Evolutionary conservation across 2,113 vertebrate genomes (phyloP), one percentile per base, ranked within the genome.

Genomic region (Haemorhous mexicanus): DNA sequence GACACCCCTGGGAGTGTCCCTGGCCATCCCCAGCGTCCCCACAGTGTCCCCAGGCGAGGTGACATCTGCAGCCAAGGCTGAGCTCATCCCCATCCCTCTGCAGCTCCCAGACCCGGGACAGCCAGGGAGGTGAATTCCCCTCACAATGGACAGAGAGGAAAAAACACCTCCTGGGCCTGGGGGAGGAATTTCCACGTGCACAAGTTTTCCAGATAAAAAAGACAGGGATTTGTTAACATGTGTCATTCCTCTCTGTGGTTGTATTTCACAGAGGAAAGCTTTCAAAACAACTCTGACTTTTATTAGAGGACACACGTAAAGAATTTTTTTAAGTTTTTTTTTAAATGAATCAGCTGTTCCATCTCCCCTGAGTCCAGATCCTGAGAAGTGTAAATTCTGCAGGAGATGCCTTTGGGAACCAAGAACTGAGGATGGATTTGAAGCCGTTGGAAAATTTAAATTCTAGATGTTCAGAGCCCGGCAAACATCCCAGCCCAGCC

Each of bases 251-350:
- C 32, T 26, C 52, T 30, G 66, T 5, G 49, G 30, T 2, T 79
- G 37, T 23, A n/a, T 35, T 61, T 92, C 75, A 76, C 37, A 39
- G 69, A 63, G 72, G 44, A n/a, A 88, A 66, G 21, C 7, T 50
- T 92, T 80, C 75, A 76, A 80, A 95, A 72, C 91, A 93, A 47
- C 75, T 68, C 11, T 76, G 86, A 88, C 86, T 94, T 93, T 95
- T 88, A 83, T 26, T 80, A 44, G 47, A 83, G n/a, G 24, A 93
- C 30, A 59, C 67, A 61, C 1, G 7, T 87, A 85, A 63, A 10
- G 37, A 63, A 11, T 17, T 26, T n/a, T 23, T n/a, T 47, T 55
- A 4, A 21, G n/a, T n/a, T 21, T 13, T 37, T 26, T 22, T 22
- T 14, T 7, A 7, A 59, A 58, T 41, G 28, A 78, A 78, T 93